A percentile compares a stretch with the other conserved stretches of the same genome.
Evolutionary conservation across 35 echinoderm and acorn worm species (phyloP).

Genomic region (Chiridota heheva): DNA sequence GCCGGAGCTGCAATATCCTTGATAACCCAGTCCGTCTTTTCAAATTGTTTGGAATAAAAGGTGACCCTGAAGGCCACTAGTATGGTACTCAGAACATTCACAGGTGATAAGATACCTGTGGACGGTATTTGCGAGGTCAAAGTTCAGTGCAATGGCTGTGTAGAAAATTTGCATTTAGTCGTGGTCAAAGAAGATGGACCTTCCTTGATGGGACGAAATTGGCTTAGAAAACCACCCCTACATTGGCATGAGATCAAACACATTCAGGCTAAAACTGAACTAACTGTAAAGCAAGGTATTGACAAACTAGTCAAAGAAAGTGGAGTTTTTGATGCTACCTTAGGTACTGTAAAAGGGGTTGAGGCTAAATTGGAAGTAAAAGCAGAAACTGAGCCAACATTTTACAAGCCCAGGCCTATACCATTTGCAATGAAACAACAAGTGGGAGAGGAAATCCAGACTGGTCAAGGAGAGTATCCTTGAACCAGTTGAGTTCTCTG

Average conservation of each 20-base stretch:
- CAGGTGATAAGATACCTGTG: not conserved
- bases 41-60: not conserved
- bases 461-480: constrained; percentile 18
- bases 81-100: constrained; percentile 15
- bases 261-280: not conserved
- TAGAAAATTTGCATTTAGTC: not conserved
- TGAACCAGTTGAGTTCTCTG: constrained; percentile 9
- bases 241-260: constrained; percentile 14
- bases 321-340: constrained; percentile 6
- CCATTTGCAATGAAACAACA: constrained; percentile 34
- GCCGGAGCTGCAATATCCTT: constrained; percentile 22
- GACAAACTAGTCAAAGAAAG: not conserved
- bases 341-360: constrained; percentile 12
- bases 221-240: not conserved
- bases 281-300: not conserved
- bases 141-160: constrained; percentile 8
- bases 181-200: constrained; percentile 38
- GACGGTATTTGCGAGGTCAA: not conserved
- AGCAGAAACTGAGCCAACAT: constrained; percentile 1
- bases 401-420: constrained; percentile 28
- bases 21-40: not conserved
- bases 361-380: constrained; percentile 8
- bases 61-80: not conserved
- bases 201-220: constrained; percentile 11
- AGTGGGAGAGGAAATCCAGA: constrained; percentile 2